These are phyloP conservation scores for Cercopithecus mona DNA, from an alignment of 2,113 vertebrate genomes.

Conservation along the genomic window DNA sequence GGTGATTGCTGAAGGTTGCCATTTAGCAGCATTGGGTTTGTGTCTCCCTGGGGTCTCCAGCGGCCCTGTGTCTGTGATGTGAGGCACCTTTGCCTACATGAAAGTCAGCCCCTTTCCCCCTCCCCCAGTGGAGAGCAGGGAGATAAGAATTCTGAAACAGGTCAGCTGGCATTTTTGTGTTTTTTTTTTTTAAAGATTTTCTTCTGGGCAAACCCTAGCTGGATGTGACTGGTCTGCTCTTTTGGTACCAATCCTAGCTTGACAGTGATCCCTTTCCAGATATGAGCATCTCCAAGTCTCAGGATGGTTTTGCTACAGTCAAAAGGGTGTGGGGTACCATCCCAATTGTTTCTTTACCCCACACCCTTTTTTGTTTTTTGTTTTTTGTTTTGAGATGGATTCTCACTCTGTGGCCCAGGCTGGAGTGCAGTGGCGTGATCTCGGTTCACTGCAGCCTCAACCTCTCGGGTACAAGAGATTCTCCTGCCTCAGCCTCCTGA, in stretches of 20 bases:
- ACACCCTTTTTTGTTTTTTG: too few species aligned
- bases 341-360: too few species aligned
- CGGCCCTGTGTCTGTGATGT: background rate
- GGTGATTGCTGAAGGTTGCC: constrained; percentile 38
- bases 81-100: background rate
- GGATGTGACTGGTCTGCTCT: background rate
- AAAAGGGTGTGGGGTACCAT: accelerated
- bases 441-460: too few species aligned
- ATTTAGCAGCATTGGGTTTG: background rate
- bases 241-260: background rate
- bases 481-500: too few species aligned
- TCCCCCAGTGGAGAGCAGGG: too few species aligned
- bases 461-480: too few species aligned
- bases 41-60: constrained; percentile 13
- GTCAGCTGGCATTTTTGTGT: background rate
- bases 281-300: background rate
- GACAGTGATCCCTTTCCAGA: too few species aligned
- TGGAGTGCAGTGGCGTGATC: too few species aligned
- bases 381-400: too few species aligned
- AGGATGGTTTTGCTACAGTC: background rate
- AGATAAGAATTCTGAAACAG: background rate
- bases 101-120: background rate
- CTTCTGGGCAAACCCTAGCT: background rate
- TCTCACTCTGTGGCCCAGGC: too few species aligned
- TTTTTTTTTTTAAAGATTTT: background rate